A percentile compares a stretch with the other conserved stretches of the same genome.
phyloP scores from a whole-genome alignment of 2,797 vertebrate genomes.

The Galago senegalensis region DNA sequence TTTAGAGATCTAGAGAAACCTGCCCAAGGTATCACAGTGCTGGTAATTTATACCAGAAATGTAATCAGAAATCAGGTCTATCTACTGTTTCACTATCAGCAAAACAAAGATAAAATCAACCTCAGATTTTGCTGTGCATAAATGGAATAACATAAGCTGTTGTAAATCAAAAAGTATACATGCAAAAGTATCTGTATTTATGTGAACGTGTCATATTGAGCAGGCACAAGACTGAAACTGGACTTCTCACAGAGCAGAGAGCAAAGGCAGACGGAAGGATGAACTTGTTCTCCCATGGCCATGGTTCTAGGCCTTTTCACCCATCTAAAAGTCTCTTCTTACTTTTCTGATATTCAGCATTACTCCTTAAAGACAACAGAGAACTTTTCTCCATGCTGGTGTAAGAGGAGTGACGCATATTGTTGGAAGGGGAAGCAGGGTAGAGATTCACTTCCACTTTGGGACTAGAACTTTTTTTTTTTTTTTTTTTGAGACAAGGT shows the following conservation, averaged over 20 bases:
- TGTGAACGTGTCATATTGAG: not conserved
- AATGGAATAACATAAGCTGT: not conserved
- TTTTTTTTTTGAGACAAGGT: not conserved
- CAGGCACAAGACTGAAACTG: not conserved
- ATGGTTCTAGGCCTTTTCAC: not conserved
- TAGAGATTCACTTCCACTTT: conserved; percentile 15
- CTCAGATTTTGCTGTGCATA: not conserved
- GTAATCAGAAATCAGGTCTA: not conserved
- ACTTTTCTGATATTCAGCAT: not conserved
- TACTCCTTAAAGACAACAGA: not conserved
- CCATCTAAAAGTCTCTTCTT: not conserved
- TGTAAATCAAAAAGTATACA: not conserved
- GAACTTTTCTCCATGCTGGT: not conserved
- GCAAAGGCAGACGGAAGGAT: not conserved
- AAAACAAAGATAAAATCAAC: not conserved
- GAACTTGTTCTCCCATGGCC: not conserved
- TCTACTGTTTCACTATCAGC: not conserved
- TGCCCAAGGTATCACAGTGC: not conserved
- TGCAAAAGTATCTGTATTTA: not conserved
- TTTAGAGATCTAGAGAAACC: not conserved
- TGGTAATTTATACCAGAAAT: not conserved
- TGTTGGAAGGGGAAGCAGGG: not conserved
- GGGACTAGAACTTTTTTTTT: not conserved
- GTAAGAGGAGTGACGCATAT: not conserved
- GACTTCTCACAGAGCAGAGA: not conserved